phyloP scores from a whole-genome alignment of 2,888 invertebrate genomes.

The Argyresthia albistria region DNA sequence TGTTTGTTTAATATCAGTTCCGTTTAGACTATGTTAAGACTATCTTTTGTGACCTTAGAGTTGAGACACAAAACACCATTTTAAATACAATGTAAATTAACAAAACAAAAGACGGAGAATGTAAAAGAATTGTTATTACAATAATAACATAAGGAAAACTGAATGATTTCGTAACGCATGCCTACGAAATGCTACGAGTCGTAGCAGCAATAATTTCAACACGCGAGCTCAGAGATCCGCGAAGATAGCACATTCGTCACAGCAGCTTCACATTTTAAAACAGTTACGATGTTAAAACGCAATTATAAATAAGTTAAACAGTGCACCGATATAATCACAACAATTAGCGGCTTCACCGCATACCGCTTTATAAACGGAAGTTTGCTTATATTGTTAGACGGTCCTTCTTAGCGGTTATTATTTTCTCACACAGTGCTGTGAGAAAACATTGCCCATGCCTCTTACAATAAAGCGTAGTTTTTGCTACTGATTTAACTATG shows the following conservation, averaged over 20 bases:
- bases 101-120: too few species aligned
- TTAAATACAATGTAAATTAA: too few species aligned
- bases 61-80: too few species aligned
- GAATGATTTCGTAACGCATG: too few species aligned
- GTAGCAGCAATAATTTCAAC: too few species aligned
- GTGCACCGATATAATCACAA: constrained; percentile 36
- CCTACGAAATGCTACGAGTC: too few species aligned
- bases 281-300: constrained; percentile 11
- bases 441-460: constrained; percentile 28
- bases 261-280: neutral
- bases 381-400: constrained; percentile 37
- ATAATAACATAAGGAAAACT: too few species aligned
- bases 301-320: constrained; percentile 22
- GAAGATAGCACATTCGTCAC: neutral
- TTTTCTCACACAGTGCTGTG: constrained; percentile 22
- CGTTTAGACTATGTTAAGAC: too few species aligned
- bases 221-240: too few species aligned
- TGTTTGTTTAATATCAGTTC: too few species aligned
- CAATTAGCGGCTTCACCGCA: constrained; percentile 43
- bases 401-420: constrained; percentile 17
- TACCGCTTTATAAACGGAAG: constrained; percentile 42
- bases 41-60: too few species aligned
- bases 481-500: constrained; percentile 16
- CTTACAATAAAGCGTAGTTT: constrained; percentile 29
- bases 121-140: too few species aligned